Conservation (phyloP, 1,140 invertebrate species). For the Nymphalis io region DNA sequence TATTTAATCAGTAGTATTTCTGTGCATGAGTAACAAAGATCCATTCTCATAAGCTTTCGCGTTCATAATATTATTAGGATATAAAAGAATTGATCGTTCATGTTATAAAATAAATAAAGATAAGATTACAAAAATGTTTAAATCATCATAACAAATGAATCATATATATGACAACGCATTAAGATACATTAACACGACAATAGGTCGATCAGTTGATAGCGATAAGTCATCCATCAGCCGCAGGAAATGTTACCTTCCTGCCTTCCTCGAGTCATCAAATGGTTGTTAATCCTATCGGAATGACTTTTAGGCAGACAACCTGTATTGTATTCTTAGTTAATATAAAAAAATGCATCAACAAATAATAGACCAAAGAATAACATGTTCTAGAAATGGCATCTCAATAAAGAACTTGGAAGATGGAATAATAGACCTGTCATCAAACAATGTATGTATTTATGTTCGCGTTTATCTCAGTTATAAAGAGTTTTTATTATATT, state of each 20-base stretch:
- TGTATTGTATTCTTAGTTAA: not conserved
- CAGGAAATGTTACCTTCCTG: conserved; percentile 7
- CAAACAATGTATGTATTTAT: too few species aligned
- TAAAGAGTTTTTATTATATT: too few species aligned
- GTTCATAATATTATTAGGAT: too few species aligned
- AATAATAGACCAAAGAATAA: too few species aligned
- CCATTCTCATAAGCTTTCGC: too few species aligned
- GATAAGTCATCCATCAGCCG: not conserved
- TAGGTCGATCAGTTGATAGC: conserved; percentile 7
- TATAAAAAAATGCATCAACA: not conserved
- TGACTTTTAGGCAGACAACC: not conserved
- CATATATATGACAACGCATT: not conserved
- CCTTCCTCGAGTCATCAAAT: conserved; percentile 8
- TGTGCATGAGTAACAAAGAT: too few species aligned
- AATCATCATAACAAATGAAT: not conserved
- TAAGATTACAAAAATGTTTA: not conserved
- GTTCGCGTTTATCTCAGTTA: too few species aligned
- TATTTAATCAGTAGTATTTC: too few species aligned
- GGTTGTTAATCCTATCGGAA: not conserved
- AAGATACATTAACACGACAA: conserved; percentile 8
- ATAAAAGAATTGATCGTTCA: too few species aligned
- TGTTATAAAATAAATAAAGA: not conserved
- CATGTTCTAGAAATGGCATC: too few species aligned
- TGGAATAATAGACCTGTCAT: too few species aligned
- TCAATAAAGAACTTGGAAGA: too few species aligned